Base-by-base conservation (phyloP, 2,888 invertebrate genomes). In the Microchrysa polita region DNA sequence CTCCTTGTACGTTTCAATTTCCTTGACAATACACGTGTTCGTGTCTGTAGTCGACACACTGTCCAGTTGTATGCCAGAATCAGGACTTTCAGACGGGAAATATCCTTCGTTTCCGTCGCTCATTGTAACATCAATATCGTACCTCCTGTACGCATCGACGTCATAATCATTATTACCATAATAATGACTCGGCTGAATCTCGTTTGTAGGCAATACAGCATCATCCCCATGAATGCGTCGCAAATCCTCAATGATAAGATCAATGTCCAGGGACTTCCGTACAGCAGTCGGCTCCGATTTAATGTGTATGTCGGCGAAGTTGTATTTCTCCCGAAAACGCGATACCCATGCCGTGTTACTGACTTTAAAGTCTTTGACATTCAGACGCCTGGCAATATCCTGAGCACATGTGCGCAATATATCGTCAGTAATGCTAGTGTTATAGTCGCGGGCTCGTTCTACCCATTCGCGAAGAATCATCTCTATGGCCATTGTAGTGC, bases 371-470 rank as follows among this genome's bases (percentile, higher is more conserved):
- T 40, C 40, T 9, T 20, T 40, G n/a, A 42, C 20, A 0, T 60
- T 60, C 1, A 72, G 10, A 9, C 14, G n/a, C n/a, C 60, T 23
- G n/a, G 72, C 72, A 16, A 72, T 72, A 60, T 72, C 60, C 20
- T 60, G 72, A 14, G 12, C 59, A 22, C 27, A 22, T 18, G 16
- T 60, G n/a, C 57, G 57, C 18, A 72, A 18, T 14, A 72, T 72
- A 14, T 72, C 59, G 23, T 72, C 72, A 1, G 72, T 72, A 22
- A 72, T 72, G 23, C 44, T 59, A 12, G 60, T 72, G 10, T 60
- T 44, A 14, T 72, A 60, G 16, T 12, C 1, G 2, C 72, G 72
- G 10, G 72, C 72, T 1, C 69, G 57, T 10, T 55, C 5, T 9
- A 69, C 22, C 69, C 69, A 69, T 42, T 69, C 69, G 69, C 20